Conservation (phyloP, 1,140 invertebrate species). For the Aleiodes sp. region DNA sequence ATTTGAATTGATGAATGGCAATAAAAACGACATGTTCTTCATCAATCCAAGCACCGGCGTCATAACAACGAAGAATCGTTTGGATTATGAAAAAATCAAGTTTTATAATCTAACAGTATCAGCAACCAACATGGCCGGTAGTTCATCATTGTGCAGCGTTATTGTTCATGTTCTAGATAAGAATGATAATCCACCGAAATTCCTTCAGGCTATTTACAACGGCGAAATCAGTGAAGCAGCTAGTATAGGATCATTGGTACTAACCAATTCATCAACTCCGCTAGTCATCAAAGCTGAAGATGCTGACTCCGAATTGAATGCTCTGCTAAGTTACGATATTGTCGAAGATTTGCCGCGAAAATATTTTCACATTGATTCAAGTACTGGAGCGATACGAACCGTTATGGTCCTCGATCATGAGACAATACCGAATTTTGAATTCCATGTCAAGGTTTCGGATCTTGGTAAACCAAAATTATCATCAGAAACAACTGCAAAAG, state of each 20-base stretch:
- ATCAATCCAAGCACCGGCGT: constrained; percentile 88
- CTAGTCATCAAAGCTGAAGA: constrained; percentile 83
- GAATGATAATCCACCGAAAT: constrained; percentile 88
- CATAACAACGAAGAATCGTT: constrained; percentile 75
- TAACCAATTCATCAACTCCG: constrained; percentile 74
- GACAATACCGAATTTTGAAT: constrained; percentile 73
- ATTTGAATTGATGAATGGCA: constrained; percentile 85
- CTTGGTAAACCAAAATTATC: constrained; percentile 82
- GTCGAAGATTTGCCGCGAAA: constrained; percentile 77
- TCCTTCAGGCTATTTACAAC: constrained; percentile 74
- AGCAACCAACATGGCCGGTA: constrained; percentile 86
- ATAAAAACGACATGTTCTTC: constrained; percentile 78
- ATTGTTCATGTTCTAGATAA: constrained; percentile 81
- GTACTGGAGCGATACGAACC: constrained; percentile 87
- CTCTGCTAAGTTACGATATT: constrained; percentile 85
- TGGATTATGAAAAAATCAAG: constrained; percentile 82
- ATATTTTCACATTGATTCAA: constrained; percentile 88
- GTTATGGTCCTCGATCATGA: constrained; percentile 85
- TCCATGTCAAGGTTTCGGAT: constrained; percentile 88
- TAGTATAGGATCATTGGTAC: constrained; percentile 75
- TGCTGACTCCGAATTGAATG: constrained; percentile 83
- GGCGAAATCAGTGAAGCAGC: constrained; percentile 80
- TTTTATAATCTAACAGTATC: constrained; percentile 85
- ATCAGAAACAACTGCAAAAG: constrained; percentile 77
- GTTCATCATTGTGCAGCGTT: constrained; percentile 73